Conservation (phyloP, 2,888 invertebrate species). For the Lasioglossum pauxillum region DNA sequence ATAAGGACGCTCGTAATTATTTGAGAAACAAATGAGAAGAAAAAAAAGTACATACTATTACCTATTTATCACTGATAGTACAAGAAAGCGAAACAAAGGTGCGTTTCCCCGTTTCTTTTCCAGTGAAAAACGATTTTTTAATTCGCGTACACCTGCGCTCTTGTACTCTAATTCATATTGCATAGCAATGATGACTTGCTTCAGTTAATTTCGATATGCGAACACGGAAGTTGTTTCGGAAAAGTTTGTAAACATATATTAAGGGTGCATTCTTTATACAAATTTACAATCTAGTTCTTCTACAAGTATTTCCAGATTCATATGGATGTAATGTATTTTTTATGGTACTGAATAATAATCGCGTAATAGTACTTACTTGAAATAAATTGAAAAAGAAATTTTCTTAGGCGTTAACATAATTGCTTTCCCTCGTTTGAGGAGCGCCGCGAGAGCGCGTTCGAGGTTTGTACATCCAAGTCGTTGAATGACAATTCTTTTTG, state of each 20-base stretch:
- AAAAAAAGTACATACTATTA: constrained; percentile 57
- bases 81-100: constrained; percentile 34
- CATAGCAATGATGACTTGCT: background rate
- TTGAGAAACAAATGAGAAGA: constrained; percentile 26
- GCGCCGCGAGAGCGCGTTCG: background rate
- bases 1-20: constrained; percentile 35
- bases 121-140: constrained; percentile 16
- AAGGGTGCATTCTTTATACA: constrained; percentile 11
- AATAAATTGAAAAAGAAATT: constrained; percentile 33
- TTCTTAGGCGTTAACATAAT: constrained; percentile 15
- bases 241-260: constrained; percentile 36
- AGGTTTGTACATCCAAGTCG: background rate
- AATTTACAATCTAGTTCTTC: constrained; percentile 6
- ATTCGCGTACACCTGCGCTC: constrained; percentile 19
- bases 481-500: background rate
- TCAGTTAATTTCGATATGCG: constrained; percentile 23
- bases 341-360: background rate
- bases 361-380: constrained; percentile 32
- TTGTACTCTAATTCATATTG: constrained; percentile 30
- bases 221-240: constrained; percentile 24
- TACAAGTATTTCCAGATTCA: background rate
- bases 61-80: constrained; percentile 48
- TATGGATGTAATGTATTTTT: constrained; percentile 12
- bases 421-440: constrained; percentile 2
- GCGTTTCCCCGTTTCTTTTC: constrained; percentile 6